Evolutionary conservation across 2,113 vertebrate genomes (phyloP), one percentile per base, ranked within the genome.

Genomic region (Neogale vison): DNA sequence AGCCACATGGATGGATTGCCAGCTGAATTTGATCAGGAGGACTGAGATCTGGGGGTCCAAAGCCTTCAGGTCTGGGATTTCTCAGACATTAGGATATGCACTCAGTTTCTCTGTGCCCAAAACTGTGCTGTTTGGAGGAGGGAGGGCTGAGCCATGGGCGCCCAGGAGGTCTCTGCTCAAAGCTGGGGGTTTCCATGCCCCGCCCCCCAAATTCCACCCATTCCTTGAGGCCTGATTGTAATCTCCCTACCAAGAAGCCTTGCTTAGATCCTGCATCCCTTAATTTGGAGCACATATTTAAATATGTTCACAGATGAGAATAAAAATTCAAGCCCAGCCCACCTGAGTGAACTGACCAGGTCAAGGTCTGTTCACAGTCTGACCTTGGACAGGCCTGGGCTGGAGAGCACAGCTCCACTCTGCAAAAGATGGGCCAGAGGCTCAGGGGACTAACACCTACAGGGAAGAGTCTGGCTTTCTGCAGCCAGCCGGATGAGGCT

Each of bases 1-100:
- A 90, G 69, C 74, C 85, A 11, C 1, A 1, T 4, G 67, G 39
- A 3, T 1, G 0, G 42, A 45, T 17, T 0, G 1, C 34, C 82
- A 31, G 47, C 84, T 85, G 34, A 90, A 34, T 34, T 29, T 71
- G 65, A 93, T 90, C 69, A 59, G 85, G 71, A 76, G 34, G 11
- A 18, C 59, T 1, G 11, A 29, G 74, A 45, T 7, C 21, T 21
- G 0, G n/a, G 47, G 12, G 7, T 0, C 57, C 61, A 14, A 50
- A 65, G 36, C 11, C 29, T 61, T 50, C 14, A 12, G 47, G 80
- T 36, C 52, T 76, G 14, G 45, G 18, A 23, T 29, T 83, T 15
- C 83, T 93, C 63, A 39, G 31, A 55, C 18, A 39, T 9, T 15
- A 14, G 26, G 39, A 21, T 26, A 14, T 26, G n/a, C 31, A 18